Base-by-base conservation (phyloP, 2,888 invertebrate genomes). In the Spatulosminthurus flaviceps region DNA sequence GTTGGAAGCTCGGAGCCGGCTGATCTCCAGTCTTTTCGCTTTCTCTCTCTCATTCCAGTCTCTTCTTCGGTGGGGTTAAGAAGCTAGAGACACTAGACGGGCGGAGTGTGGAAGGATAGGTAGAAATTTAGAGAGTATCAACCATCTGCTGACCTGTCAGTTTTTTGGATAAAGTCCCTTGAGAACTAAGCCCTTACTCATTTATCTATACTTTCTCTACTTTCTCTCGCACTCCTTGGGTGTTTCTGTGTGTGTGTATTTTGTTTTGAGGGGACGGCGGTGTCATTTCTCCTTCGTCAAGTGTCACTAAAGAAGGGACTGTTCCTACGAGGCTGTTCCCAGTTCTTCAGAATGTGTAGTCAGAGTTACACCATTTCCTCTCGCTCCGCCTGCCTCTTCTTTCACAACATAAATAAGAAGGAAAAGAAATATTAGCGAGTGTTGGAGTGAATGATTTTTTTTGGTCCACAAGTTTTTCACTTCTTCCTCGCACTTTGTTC, bases 121-220 rank as follows among this genome's bases (percentile, higher is more conserved):
- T n/a, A n/a, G n/a, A n/a, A n/a, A n/a, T n/a, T n/a, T n/a, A n/a
- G n/a, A n/a, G n/a, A n/a, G n/a, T n/a, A n/a, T n/a, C n/a, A n/a
- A n/a, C 26, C 73, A 73, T 43, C 73, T 80, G 79, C 82, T 84
- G 84, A 84, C 84, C 84, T 83, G 82, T 82, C 82, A 84, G 84
- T 84, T 81, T 13, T 41, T 77, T 73, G 79, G 80, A 77, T 80
- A 78, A 78, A 81, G 81, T 81, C 84, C 83, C 84, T 80, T 75
- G 81, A 81, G 82, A 84, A 83, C 78, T n/a, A n/a, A 79, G 80
- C 81, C 83, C 81, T 82, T 80, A 34, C 77, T 69, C 69, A 26
- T 77, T 73, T 76, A 72, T 79, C 41, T 67, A 69, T n/a, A 73
- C n/a, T n/a, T 22, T 64, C 24, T 64, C 66, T 24, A 64, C 75